These are phyloP conservation scores for Shinisaurus crocodilurus DNA, from an alignment of 2,113 vertebrate genomes.

Conservation along the genomic window DNA sequence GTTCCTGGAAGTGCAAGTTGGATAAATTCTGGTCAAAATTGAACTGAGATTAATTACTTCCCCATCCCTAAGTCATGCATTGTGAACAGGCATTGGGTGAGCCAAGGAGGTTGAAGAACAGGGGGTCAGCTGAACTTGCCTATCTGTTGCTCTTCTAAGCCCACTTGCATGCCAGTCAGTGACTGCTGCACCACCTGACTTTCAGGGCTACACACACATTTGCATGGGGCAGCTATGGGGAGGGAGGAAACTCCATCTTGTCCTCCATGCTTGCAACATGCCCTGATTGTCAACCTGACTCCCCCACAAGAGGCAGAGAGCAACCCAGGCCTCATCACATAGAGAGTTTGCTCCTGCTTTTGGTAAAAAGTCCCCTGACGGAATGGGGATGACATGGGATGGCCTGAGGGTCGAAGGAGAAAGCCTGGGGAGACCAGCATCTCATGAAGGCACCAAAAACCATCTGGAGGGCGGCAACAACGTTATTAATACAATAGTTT, in stretches of 20 bases:
- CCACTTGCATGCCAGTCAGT: not conserved
- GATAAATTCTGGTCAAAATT: no score
- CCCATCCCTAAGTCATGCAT: not conserved
- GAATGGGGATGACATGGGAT: not conserved
- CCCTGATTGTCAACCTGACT: not conserved
- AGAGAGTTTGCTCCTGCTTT: no score
- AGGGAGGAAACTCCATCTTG: not conserved
- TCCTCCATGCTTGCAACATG: not conserved
- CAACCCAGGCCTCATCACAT: not conserved
- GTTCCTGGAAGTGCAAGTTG: no score
- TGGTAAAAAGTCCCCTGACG: not conserved
- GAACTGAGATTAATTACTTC: no score
- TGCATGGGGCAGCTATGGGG: rapidly evolving
- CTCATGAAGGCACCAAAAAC: not conserved
- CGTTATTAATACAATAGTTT: not conserved
- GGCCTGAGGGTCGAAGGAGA: not conserved
- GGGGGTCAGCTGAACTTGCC: not conserved
- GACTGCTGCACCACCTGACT: not conserved
- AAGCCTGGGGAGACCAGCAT: not conserved
- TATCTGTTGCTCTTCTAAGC: not conserved
- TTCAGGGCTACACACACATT: not conserved
- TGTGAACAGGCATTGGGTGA: not conserved
- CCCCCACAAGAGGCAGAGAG: not conserved
- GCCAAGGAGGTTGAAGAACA: not conserved
- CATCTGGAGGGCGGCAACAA: no score